phyloP scores from a whole-genome alignment of 2,888 invertebrate genomes.

The Buathra laborator region DNA sequence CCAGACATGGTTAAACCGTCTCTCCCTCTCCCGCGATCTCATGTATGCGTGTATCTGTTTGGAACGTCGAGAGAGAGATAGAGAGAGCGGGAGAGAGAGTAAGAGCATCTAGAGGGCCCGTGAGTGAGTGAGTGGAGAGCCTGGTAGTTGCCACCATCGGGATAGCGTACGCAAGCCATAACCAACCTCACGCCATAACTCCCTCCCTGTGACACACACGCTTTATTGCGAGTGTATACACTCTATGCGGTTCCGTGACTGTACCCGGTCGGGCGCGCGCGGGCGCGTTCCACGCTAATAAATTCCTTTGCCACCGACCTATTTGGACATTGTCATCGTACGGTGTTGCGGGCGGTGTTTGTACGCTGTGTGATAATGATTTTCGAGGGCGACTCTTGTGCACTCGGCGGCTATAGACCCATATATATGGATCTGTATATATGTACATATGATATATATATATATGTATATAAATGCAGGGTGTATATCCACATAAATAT shows the following conservation, averaged over 20 bases:
- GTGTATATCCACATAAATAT: constrained; percentile 1
- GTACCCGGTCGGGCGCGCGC: constrained; percentile 31
- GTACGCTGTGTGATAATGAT: constrained; percentile 61
- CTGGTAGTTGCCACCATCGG: constrained; percentile 80
- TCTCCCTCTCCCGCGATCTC: background rate
- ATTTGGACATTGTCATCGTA: constrained; percentile 78
- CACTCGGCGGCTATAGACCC: constrained; percentile 24
- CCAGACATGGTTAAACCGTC: constrained; percentile 56
- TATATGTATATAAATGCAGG: background rate
- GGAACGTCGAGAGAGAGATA: background rate
- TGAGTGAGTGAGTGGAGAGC: constrained; percentile 10
- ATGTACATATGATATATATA: constrained; percentile 3
- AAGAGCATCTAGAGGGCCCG: background rate
- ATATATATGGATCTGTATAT: background rate
- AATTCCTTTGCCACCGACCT: constrained; percentile 77
- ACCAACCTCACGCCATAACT: constrained; percentile 81
- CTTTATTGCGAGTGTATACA: constrained; percentile 83
- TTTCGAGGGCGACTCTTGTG: constrained; percentile 58
- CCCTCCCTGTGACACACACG: constrained; percentile 78
- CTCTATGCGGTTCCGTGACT: constrained; percentile 42
- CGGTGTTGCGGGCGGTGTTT: constrained; percentile 33
- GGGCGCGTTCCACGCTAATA: constrained; percentile 79
- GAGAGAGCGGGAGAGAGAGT: constrained; percentile 16
- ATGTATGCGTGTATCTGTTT: background rate
- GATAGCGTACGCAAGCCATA: constrained; percentile 72